phyloP scores from a whole-genome alignment of 1,140 invertebrate species.

The Aphelinus atriplicis region DNA sequence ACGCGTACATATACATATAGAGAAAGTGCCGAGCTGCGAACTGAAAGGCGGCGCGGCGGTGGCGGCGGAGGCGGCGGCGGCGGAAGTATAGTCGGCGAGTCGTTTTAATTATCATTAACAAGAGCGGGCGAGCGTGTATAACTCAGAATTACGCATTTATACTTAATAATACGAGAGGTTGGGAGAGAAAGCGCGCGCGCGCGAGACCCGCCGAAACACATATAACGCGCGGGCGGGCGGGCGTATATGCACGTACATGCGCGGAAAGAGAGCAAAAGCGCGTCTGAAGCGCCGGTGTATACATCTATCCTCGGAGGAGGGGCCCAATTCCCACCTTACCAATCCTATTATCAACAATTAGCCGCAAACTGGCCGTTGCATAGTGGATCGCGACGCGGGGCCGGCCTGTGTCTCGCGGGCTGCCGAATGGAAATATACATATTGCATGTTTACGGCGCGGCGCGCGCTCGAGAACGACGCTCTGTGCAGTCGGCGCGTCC shows the following conservation, averaged over 20 bases:
- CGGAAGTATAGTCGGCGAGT: conserved; percentile 57
- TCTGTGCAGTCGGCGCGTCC: conserved; percentile 40
- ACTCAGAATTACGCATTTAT: conserved; percentile 65
- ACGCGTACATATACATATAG: too few relatives aligned
- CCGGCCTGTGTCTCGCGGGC: conserved; percentile 51
- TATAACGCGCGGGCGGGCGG: not conserved
- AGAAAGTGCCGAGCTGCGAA: not conserved
- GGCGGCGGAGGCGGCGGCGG: conserved; percentile 43
- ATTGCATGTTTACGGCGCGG: conserved; percentile 61
- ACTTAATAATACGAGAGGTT: conserved; percentile 61
- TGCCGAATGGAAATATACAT: conserved; percentile 67
- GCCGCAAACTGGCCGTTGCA: conserved; percentile 67
- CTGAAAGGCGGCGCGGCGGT: conserved; percentile 1
- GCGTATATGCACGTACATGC: conserved; percentile 8
- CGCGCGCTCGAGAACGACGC: conserved; percentile 40
- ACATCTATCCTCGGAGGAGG: conserved; percentile 29
- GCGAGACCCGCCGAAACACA: too few relatives aligned
- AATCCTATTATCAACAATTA: conserved; percentile 69
- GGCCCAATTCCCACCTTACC: conserved; percentile 66
- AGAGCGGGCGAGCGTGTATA: conserved; percentile 55
- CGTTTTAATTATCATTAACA: conserved; percentile 67
- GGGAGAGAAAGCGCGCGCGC: conserved; percentile 41
- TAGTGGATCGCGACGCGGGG: conserved; percentile 62
- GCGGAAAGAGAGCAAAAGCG: conserved; percentile 26
- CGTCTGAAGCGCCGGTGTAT: conserved; percentile 36